Evolutionary conservation across 2,888 invertebrate genomes (phyloP).

Genomic region (Dicranocentrus wangi): DNA sequence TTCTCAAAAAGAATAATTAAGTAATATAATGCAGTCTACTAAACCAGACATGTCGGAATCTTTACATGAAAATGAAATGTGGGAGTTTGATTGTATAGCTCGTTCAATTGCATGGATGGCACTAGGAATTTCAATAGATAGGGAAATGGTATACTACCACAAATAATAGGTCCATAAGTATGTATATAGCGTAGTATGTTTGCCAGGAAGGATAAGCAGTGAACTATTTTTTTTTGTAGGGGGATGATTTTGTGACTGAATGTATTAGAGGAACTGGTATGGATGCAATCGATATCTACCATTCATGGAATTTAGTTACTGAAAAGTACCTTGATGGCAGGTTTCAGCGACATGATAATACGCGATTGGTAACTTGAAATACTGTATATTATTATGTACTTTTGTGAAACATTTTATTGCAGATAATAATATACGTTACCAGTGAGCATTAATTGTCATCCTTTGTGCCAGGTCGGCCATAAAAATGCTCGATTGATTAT

Average conservation of each 20-base stretch:
- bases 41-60: too few species aligned
- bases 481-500: slow-evolving; percentile 9
- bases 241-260: slow-evolving; percentile 24
- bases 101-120: slow-evolving; percentile 5
- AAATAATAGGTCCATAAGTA: neutral
- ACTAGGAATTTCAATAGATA: slow-evolving; percentile 18
- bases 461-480: too few species aligned
- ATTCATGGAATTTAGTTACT: slow-evolving; percentile 19
- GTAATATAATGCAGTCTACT: neutral
- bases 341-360: neutral
- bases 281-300: neutral
- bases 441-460: too few species aligned
- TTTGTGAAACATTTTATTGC: too few species aligned
- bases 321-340: too few species aligned
- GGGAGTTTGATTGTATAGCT: slow-evolving; percentile 10
- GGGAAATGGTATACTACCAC: slow-evolving; percentile 8
- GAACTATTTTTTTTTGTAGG: too few species aligned
- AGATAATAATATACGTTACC: too few species aligned
- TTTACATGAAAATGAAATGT: too few species aligned
- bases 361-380: slow-evolving; percentile 20
- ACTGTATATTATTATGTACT: too few species aligned
- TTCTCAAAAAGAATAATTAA: too few species aligned
- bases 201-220: too few species aligned
- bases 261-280: slow-evolving; percentile 11
- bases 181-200: too few species aligned